Conservation (phyloP, 2,888 invertebrate species). For the Amphipyra tragopoginis region DNA sequence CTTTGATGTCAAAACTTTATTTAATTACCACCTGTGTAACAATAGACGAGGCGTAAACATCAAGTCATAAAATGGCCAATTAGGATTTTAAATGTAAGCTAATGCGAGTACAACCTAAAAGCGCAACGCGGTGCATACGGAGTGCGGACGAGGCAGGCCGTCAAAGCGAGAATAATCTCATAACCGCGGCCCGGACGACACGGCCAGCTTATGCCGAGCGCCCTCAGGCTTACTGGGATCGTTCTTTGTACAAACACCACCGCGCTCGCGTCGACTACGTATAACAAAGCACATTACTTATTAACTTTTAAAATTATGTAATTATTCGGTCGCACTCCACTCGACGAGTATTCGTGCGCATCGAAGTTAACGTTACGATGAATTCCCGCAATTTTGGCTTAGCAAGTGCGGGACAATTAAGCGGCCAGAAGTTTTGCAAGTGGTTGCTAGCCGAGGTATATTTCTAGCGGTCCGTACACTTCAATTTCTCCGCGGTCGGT, state of each 20-base stretch:
- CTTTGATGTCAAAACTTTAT: not conserved
- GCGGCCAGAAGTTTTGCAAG: conserved; percentile 84
- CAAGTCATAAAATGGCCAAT: conserved; percentile 76
- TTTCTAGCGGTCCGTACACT: conserved; percentile 82
- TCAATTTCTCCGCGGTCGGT: conserved; percentile 85
- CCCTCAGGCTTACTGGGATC: conserved; percentile 80
- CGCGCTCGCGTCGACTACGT: conserved; percentile 54
- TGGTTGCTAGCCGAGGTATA: conserved; percentile 71
- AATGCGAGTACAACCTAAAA: conserved; percentile 71
- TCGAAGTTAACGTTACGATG: conserved; percentile 74
- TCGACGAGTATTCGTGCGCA: conserved; percentile 71
- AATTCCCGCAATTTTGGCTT: conserved; percentile 73
- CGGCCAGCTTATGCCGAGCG: conserved; percentile 80
- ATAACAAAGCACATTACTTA: conserved; percentile 67
- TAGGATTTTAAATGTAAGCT: conserved; percentile 79
- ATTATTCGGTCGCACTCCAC: conserved; percentile 65
- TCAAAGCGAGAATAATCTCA: conserved; percentile 88
- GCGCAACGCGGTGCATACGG: conserved; percentile 75
- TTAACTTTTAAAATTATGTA: conserved; percentile 71
- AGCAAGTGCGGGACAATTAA: conserved; percentile 76
- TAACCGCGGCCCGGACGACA: conserved; percentile 82
- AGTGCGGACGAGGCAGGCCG: conserved; percentile 73
- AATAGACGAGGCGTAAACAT: conserved; percentile 62
- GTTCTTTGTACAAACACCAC: conserved; percentile 78
- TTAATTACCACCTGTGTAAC: conserved; percentile 35